Evolutionary conservation across 2,113 vertebrate species (phyloP), one percentile per base, ranked within the genome.

Genomic region (Setophaga kirtlandii): DNA sequence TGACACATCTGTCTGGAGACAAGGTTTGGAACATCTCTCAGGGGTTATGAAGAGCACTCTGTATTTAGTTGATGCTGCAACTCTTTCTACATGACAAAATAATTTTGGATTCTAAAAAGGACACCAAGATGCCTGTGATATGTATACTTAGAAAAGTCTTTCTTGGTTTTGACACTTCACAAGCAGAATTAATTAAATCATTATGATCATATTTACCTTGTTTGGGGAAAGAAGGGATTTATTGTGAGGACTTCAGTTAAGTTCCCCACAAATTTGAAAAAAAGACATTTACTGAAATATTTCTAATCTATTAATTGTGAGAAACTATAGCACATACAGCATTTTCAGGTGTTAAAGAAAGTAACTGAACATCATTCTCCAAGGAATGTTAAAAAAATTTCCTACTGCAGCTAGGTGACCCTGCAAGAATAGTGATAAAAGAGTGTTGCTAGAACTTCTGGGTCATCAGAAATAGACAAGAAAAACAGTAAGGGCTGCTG

Each of bases 31-130:
- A 44, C 12, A 41, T 46, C 11, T 69, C 44, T 69, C 19, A 42
- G 35, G 7, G 16, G 3, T 44, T 81, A 53, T 55, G 35, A 84
- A 41, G 1, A 69, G 0, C 7, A 24, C 12, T 35, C 27, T 0
- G 0, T 4, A 24, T 59, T 81, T 73, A 37, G 25, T 68, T 35
- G 22, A 83, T 53, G 30, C 25, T 87, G 15, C n/a, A 39, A 20
- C 31, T 35, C 19, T 65, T 65, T 83, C n/a, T 63, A 44, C 2
- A 20, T 64, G 25, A 55, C 1, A 71, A 80, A 68, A 58, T 13
- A 12, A 49, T 35, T 73, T 55, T 42, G 9, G 11, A 73, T 33
- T 83, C 15, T 73, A 11, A 35, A 79, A 80, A 41, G 6, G 12
- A 46, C 35, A 53, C 7, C 33, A 58, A 52, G 17, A 35, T 60